phyloP scores from a whole-genome alignment of 2,888 invertebrate species.

The Eristalis arbustorum region DNA sequence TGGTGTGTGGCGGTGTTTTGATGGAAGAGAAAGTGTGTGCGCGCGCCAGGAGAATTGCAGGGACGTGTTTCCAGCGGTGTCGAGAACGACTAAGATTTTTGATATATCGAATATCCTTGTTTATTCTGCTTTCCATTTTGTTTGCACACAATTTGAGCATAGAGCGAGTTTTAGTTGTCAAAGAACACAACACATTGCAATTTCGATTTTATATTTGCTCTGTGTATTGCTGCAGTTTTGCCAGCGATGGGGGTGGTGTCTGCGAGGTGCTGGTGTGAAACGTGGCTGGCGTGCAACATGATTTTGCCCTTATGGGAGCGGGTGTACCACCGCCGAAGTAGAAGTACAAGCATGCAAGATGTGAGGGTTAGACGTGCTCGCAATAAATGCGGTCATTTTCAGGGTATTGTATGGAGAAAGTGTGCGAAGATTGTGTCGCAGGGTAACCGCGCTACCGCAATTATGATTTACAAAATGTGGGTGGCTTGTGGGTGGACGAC shows the following conservation, averaged over 20 bases:
- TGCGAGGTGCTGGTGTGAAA: neutral
- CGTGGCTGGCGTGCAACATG: constrained; percentile 32
- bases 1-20: neutral
- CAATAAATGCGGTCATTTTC: constrained; percentile 43
- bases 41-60: constrained; percentile 12
- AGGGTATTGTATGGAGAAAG: neutral
- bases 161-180: constrained; percentile 67
- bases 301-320: constrained; percentile 42
- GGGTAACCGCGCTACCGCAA: neutral
- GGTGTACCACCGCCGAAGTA: neutral
- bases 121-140: constrained; percentile 68
- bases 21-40: neutral
- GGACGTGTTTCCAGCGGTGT: constrained; percentile 55
- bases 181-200: constrained; percentile 67
- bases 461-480: neutral
- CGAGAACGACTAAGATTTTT: constrained; percentile 46
- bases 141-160: constrained; percentile 68
- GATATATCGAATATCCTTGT: constrained; percentile 71
- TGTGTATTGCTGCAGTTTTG: neutral
- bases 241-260: neutral
- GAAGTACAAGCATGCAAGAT: constrained; percentile 31
- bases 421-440: constrained; percentile 2
- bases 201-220: constrained; percentile 61
- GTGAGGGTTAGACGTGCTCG: constrained; percentile 26
- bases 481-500: neutral